Percentiles rank a stretch among this genome's conserved stretches.
Conservation (phyloP, 2,797 vertebrate genomes). For the Sandelia bainsii region DNA sequence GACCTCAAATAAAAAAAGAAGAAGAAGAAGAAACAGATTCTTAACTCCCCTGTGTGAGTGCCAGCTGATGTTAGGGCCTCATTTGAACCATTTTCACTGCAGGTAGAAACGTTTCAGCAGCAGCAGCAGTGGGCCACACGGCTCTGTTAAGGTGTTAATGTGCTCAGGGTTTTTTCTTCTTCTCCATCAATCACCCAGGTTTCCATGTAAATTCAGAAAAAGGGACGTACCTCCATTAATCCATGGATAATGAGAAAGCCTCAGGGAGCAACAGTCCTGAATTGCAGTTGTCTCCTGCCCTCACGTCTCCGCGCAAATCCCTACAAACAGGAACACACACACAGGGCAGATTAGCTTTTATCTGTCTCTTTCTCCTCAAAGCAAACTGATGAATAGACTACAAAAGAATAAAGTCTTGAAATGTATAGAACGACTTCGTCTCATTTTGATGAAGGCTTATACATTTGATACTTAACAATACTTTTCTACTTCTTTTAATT, state of each 20-base stretch:
- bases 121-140: neutral
- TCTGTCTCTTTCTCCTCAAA: constrained; percentile 13
- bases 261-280: constrained; percentile 53
- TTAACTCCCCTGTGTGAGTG: neutral
- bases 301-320: constrained; percentile 56
- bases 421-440: neutral
- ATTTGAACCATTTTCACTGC: neutral
- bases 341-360: constrained; percentile 41
- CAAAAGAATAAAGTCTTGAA: neutral
- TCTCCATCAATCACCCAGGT: constrained; percentile 50
- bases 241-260: constrained; percentile 73
- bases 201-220: constrained; percentile 68
- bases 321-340: constrained; percentile 56
- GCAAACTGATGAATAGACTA: too few relatives aligned
- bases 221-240: constrained; percentile 72
- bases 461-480: too few relatives aligned
- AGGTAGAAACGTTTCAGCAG: neutral
- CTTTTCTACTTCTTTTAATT: neutral
- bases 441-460: neutral
- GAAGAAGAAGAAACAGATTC: too few relatives aligned
- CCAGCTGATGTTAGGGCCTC: too few relatives aligned
- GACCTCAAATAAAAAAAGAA: neutral
- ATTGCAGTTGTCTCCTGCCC: constrained; percentile 36
- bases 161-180: constrained; percentile 28
- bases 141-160: neutral